phyloP scores from a whole-genome alignment of 2,797 vertebrate species.

The Sciurus carolinensis region DNA sequence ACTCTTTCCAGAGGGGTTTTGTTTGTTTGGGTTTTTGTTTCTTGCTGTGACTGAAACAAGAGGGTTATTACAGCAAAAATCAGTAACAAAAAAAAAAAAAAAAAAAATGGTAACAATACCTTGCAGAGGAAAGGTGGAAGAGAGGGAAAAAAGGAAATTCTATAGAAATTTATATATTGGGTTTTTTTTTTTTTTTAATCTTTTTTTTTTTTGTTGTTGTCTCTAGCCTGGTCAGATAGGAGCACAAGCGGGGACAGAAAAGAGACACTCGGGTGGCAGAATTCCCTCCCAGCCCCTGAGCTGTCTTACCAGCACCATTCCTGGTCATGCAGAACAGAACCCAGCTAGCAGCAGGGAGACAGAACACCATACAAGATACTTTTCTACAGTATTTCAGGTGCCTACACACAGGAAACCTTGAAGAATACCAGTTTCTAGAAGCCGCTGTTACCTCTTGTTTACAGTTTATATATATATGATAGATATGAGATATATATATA shows the following conservation, averaged over 20 bases:
- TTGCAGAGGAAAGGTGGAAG: constrained; percentile 78
- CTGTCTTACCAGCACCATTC: constrained; percentile 90
- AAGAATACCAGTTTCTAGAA: constrained; percentile 94
- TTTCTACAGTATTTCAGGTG: constrained; percentile 95
- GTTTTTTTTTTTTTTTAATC: constrained; percentile 25
- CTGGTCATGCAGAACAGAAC: constrained; percentile 86
- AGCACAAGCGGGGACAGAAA: constrained; percentile 84
- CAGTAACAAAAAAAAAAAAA: constrained; percentile 57
- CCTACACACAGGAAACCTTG: constrained; percentile 94
- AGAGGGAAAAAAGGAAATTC: constrained; percentile 74
- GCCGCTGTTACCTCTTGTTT: constrained; percentile 98
- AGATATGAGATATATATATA: constrained; percentile 89
- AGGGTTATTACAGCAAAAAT: constrained; percentile 82
- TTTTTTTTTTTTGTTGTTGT: constrained; percentile 80
- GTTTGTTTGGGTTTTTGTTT: constrained; percentile 91
- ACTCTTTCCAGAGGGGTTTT: constrained; percentile 96
- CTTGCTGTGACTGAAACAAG: constrained; percentile 86
- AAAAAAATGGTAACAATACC: constrained; percentile 72
- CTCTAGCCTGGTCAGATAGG: constrained; percentile 87
- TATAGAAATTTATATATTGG: constrained; percentile 84
- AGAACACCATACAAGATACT: constrained; percentile 88
- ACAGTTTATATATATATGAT: constrained; percentile 96
- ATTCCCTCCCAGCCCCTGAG: constrained; percentile 90
- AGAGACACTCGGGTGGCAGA: constrained; percentile 81
- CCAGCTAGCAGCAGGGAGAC: constrained; percentile 87